These are phyloP conservation scores for Atractosteus spatula DNA, from an alignment of 2,113 vertebrate genomes.

Conservation along the genomic window DNA sequence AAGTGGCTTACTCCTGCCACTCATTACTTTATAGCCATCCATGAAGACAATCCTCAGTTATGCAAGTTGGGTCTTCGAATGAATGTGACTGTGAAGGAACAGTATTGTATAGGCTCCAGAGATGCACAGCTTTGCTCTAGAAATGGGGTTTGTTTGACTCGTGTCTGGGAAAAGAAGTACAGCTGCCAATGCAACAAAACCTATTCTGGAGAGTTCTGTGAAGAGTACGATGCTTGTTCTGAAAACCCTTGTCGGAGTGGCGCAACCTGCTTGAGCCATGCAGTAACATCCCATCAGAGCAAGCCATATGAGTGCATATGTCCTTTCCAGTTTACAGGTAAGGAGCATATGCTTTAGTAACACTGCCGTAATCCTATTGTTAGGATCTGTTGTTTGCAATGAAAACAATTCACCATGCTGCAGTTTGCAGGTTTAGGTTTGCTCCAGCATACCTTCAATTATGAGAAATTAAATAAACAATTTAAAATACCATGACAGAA, in stretches of 20 bases:
- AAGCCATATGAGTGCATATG: conserved; percentile 63
- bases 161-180: conserved; percentile 62
- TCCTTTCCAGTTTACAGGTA: conserved; percentile 71
- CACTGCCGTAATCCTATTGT: no score
- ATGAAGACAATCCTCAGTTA: conserved; percentile 42
- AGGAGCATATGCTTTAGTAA: conserved; percentile 18
- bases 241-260: conserved; percentile 69
- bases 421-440: conserved; percentile 12
- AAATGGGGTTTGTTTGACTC: conserved; percentile 68
- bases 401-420: neutral
- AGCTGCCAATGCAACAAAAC: conserved; percentile 63
- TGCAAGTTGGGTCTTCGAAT: conserved; percentile 72
- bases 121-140: conserved; percentile 68
- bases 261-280: conserved; percentile 56
- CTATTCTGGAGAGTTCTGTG: conserved; percentile 73
- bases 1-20: conserved; percentile 67
- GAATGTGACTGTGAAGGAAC: conserved; percentile 68
- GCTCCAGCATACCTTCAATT: conserved; percentile 18
- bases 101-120: conserved; percentile 62
- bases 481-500: conserved; percentile 17
- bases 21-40: conserved; percentile 72
- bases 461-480: conserved; percentile 23
- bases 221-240: conserved; percentile 65
- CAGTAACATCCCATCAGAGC: conserved; percentile 34
- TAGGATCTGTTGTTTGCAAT: no score